Evolutionary conservation across 2,888 invertebrate genomes (phyloP), one percentile per base, ranked within the genome.

Genomic region (Orchesella flavescens): DNA sequence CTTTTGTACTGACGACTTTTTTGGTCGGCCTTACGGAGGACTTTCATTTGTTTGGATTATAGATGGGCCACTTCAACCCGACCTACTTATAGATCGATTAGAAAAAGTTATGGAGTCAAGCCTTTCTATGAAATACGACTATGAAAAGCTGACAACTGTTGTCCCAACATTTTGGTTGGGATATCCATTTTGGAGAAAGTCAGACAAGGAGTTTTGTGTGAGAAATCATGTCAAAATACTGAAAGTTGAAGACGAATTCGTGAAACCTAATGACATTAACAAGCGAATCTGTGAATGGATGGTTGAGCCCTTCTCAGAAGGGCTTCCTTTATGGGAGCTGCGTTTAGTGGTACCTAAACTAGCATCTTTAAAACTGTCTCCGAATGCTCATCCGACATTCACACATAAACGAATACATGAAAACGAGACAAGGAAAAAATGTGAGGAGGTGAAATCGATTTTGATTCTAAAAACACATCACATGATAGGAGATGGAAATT

Each of bases 401-500:
- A 34, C 34, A 34, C 34, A 34, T 34, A 44, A 44, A 68, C 68
- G 9, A 15, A 71, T 34, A 15, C 57, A 4, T 17, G 49, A 57
- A 57, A 43, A 53, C 7, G n/a, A 19, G 71, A 44, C 44, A 55
- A 43, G 49, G 1, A n/a, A 49, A 12, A 15, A 12, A 10, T 49
- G 49, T 49, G 12, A 49, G 10, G n/a, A 49, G 17, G 65, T 44
- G 78, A 57, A 49, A 57, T 71, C 78, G n/a, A 69, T 78, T n/a
- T 23, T 78, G 44, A 68, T 53, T 15, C 63, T 78, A 23, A 57
- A 71, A 59, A 61, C 49, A 13, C 69, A 78, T 46, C 78, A 78
- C 19, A 68, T 53, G 23, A 61, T 78, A 10, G 78, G 71, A 34
- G 78, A 78, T 78, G 78, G 78, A 23, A 44, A 61, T 49, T 78